Evolutionary conservation across 2,888 invertebrate genomes (phyloP), one percentile per base, ranked within the genome.

Genomic region (Mycalesis mineus): DNA sequence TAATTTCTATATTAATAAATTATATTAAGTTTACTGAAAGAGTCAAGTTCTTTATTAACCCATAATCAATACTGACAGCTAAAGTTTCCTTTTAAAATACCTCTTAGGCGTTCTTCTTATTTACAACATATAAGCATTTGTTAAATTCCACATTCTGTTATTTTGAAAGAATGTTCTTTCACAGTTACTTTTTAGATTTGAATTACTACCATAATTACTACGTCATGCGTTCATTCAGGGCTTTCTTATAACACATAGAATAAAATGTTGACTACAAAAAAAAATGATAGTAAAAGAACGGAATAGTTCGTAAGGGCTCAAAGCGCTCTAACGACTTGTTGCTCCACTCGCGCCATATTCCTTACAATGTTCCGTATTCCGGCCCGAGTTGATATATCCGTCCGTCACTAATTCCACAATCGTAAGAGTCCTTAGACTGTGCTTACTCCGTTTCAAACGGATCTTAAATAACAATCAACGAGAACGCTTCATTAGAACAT

Each of bases 251-350:
- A 13, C 14, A 29, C 45, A 29, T 45, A 45, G 45, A 45, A 31
- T 45, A 45, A 45, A 1, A 13, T 31, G 13, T 45, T 14, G 29
- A 31, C 41, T 42, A 22, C 45, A 45, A 29, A 47, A 33, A 29
- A 67, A 69, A 75, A 75, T n/a, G 69, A 68, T 74, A 73, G 67
- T 76, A 77, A 77, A 78, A 71, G 70, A 69, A 68, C 73, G 77
- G 67, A 76, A 77, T 66, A 76, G 77, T 75, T 78, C 76, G 71
- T 74, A 68, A 65, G 68, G 70, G 69, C 62, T 65, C 66, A 68
- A 40, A 36, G 50, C 69, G 66, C 68, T 71, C 71, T 64, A 67
- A 67, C 75, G 78, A 86, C 86, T 85, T 86, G 86, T 87, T 87
- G 86, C 86, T 73, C 62, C 40, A 49, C 48, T 58, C 41, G 56